phyloP scores from a whole-genome alignment of 92 coral and sea anemone genomes.

The Virgularia gustaviana region DNA sequence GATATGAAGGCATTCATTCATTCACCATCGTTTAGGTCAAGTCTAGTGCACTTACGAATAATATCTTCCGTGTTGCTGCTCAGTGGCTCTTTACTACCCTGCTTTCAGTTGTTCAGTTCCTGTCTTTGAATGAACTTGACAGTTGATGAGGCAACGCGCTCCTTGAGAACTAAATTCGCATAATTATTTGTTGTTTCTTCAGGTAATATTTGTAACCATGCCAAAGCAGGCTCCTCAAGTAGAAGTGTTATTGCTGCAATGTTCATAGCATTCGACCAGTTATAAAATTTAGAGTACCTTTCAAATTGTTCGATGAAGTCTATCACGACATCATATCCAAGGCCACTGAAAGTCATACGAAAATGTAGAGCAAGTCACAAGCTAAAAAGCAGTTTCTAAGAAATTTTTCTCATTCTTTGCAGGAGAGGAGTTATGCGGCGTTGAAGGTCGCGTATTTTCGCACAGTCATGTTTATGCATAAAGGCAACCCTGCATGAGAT shows the following conservation, averaged over 20 bases:
- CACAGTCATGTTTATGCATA: no score
- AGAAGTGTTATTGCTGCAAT: background rate
- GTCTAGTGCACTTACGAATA: conserved; percentile 1
- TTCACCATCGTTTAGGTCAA: background rate
- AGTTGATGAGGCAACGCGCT: background rate
- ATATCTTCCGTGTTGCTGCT: conserved; percentile 9
- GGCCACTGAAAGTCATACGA: background rate
- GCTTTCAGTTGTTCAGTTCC: background rate
- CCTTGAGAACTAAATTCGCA: background rate
- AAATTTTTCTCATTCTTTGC: no score
- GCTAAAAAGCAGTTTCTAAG: no score
- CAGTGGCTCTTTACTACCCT: background rate
- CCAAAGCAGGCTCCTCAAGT: background rate
- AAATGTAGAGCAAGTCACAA: no score
- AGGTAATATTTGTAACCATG: conserved; percentile 4
- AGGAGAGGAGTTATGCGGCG: no score
- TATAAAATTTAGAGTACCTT: conserved; percentile 5
- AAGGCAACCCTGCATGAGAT: no score
- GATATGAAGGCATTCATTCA: conserved; percentile 3
- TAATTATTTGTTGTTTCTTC: conserved; percentile 6
- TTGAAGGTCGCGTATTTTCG: no score
- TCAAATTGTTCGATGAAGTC: conserved; percentile 7
- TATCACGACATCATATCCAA: background rate
- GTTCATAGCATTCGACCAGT: background rate
- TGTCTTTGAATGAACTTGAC: background rate